Conservation (phyloP, 2,797 vertebrate species). For the Microctenopoma lineatum region DNA sequence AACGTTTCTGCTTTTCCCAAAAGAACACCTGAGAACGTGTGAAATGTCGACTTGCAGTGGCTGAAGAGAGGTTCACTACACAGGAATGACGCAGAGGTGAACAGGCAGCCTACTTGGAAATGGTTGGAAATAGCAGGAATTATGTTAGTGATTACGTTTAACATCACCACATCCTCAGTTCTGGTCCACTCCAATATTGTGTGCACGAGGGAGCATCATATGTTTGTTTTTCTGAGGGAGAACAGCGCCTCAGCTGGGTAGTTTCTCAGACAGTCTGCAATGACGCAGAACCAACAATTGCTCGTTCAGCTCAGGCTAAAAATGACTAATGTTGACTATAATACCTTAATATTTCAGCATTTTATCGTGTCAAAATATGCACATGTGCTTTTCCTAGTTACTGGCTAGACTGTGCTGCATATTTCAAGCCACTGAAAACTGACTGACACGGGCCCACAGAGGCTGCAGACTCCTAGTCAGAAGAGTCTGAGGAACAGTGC, state of each 20-base stretch:
- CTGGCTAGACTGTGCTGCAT: conserved; percentile 6
- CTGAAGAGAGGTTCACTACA: conserved; percentile 35
- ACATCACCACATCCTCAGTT: conserved; percentile 22
- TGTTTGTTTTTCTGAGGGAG: conserved; percentile 35
- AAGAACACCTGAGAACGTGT: conserved; percentile 12
- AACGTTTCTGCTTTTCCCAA: neutral
- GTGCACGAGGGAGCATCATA: conserved; percentile 38
- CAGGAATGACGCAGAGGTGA: conserved; percentile 33
- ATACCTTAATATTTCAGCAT: conserved; percentile 9
- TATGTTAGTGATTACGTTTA: conserved; percentile 35
- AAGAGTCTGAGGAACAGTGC: conserved; percentile 39
- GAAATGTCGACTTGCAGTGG: conserved; percentile 22
- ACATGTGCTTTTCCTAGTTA: neutral
- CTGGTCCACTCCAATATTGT: conserved; percentile 34
- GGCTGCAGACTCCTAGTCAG: conserved; percentile 42
- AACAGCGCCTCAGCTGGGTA: conserved; percentile 21
- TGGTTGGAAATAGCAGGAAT: conserved; percentile 43
- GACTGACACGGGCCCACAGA: conserved; percentile 9
- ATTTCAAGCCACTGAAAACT: conserved; percentile 31
- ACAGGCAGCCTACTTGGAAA: conserved; percentile 37
- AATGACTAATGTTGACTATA: neutral
- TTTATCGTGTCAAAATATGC: conserved; percentile 3
- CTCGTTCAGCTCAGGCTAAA: conserved; percentile 4
- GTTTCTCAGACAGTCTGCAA: conserved; percentile 23
- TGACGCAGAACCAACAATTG: conserved; percentile 14